Conservation (phyloP, 2,113 vertebrate genomes). For the Uropsilus gracilis region DNA sequence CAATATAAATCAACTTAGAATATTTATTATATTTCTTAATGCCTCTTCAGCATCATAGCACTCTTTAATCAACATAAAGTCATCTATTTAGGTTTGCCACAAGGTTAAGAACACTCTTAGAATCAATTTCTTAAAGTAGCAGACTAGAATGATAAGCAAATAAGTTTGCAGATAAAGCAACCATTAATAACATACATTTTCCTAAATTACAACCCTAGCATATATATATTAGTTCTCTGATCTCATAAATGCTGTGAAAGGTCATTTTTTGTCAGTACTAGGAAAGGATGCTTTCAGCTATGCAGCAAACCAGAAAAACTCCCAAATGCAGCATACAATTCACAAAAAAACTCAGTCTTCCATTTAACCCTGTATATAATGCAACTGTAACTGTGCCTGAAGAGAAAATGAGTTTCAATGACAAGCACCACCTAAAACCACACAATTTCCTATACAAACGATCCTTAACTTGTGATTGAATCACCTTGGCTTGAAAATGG, state of each 20-base stretch:
- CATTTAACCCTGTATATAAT: neutral
- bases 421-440: neutral
- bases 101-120: slow-evolving; percentile 24
- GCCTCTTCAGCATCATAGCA: neutral
- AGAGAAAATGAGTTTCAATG: neutral
- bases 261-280: neutral
- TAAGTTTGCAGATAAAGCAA: slow-evolving; percentile 23
- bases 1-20: neutral
- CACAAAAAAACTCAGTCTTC: neutral
- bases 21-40: slow-evolving; percentile 56
- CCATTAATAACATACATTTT: slow-evolving; percentile 22
- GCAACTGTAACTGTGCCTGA: neutral
- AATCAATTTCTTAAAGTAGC: slow-evolving; percentile 24
- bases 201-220: neutral
- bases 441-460: neutral
- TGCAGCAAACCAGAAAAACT: neutral
- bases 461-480: neutral
- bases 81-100: slow-evolving; percentile 7
- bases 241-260: neutral
- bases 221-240: slow-evolving; percentile 16
- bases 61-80: slow-evolving; percentile 44
- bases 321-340: neutral
- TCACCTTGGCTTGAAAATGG: neutral
- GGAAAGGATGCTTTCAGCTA: slow-evolving; percentile 4
- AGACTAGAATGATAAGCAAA: slow-evolving; percentile 61